These are phyloP conservation scores for Campoplex capitator DNA, from an alignment of 2,888 invertebrate species.

Conservation along the genomic window DNA sequence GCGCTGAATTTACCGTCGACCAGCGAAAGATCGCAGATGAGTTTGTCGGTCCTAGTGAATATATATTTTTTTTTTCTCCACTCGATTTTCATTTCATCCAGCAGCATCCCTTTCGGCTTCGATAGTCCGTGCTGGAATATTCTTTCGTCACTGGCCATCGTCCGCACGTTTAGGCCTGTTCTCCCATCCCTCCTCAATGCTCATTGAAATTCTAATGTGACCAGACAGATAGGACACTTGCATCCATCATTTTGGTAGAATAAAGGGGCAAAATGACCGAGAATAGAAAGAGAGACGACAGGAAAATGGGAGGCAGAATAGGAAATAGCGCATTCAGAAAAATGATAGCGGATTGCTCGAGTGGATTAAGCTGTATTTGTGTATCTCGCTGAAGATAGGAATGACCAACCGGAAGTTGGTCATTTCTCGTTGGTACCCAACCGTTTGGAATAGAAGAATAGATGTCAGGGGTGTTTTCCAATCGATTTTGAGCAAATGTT, in stretches of 20 bases:
- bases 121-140: conserved; percentile 29
- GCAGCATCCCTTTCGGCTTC: conserved; percentile 14
- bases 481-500: conserved; percentile 30
- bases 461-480: conserved; percentile 9
- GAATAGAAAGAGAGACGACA: background rate
- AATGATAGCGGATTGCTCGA: conserved; percentile 57
- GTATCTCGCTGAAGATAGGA: conserved; percentile 14
- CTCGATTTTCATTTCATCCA: conserved; percentile 25
- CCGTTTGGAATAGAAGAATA: conserved; percentile 49
- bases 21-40: conserved; percentile 52
- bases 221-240: conserved; percentile 63
- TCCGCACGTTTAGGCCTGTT: conserved; percentile 1
- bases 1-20: conserved; percentile 35
- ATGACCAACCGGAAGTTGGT: conserved; percentile 58
- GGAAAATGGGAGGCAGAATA: conserved; percentile 7
- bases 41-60: conserved; percentile 61
- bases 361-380: conserved; percentile 58
- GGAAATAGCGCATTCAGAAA: conserved; percentile 65
- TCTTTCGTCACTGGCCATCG: conserved; percentile 44
- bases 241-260: conserved; percentile 66
- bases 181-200: background rate
- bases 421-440: conserved; percentile 40
- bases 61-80: conserved; percentile 36
- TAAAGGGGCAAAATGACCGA: conserved; percentile 41
- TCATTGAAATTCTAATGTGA: conserved; percentile 73